Conservation (phyloP, 2,888 invertebrate genomes). For the Falcaria lacertinaria region DNA sequence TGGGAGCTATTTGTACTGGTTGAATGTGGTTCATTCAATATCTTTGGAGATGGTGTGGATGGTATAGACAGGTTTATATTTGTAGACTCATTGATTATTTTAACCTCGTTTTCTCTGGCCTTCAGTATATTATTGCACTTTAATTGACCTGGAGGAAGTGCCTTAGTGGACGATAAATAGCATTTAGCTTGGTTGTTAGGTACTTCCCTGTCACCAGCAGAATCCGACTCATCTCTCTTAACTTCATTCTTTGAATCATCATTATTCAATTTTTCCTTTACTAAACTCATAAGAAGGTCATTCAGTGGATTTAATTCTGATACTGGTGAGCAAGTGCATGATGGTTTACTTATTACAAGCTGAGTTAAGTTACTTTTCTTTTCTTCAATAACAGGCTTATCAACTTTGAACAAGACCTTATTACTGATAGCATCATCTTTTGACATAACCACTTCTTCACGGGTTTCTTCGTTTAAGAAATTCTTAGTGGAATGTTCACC, state of each 20-base stretch:
- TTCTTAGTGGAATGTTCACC: slow-evolving; percentile 64
- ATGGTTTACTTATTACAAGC: slow-evolving; percentile 61
- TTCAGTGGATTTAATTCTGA: slow-evolving; percentile 70
- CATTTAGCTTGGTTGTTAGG: slow-evolving; percentile 86
- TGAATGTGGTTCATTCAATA: slow-evolving; percentile 74
- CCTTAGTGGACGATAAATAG: slow-evolving; percentile 82
- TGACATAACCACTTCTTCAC: slow-evolving; percentile 58
- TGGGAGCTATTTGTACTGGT: slow-evolving; percentile 65
- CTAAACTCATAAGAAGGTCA: slow-evolving; percentile 72
- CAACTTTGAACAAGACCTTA: slow-evolving; percentile 68
- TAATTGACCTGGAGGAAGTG: slow-evolving; percentile 92
- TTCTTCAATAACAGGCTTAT: slow-evolving; percentile 55
- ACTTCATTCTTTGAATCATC: slow-evolving; percentile 83
- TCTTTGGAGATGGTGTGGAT: slow-evolving; percentile 72
- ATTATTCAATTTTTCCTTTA: slow-evolving; percentile 78
- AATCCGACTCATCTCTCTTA: slow-evolving; percentile 75
- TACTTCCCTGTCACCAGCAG: slow-evolving; percentile 74
- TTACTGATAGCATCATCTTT: slow-evolving; percentile 74
- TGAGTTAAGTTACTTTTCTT: slow-evolving; percentile 68
- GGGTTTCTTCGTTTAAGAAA: slow-evolving; percentile 55
- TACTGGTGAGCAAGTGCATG: slow-evolving; percentile 70
- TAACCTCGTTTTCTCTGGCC: slow-evolving; percentile 81
- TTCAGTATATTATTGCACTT: slow-evolving; percentile 96
- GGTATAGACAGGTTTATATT: slow-evolving; percentile 67
- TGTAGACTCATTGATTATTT: slow-evolving; percentile 67